phyloP scores from a whole-genome alignment of 2,113 vertebrate species.

The Podilymbus podiceps region DNA sequence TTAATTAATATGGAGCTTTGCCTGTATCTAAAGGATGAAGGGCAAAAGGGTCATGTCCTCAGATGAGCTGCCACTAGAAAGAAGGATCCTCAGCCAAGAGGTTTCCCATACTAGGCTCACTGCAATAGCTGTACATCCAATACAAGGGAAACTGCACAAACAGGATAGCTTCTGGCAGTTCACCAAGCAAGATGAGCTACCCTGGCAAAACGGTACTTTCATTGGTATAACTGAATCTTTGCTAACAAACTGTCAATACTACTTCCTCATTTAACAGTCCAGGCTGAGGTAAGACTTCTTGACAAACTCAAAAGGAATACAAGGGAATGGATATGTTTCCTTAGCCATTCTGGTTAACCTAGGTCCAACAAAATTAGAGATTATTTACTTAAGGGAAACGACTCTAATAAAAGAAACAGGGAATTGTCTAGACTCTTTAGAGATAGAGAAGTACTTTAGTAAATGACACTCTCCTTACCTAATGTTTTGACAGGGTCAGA shows the following conservation, averaged over 20 bases:
- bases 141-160: background rate
- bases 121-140: background rate
- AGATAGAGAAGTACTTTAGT: background rate
- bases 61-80: background rate
- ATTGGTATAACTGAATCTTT: background rate
- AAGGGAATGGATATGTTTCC: background rate
- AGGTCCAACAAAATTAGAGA: background rate
- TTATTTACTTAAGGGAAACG: background rate
- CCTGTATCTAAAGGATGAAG: background rate
- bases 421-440: background rate
- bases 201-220: background rate
- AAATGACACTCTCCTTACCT: slow-evolving; percentile 75
- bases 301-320: background rate
- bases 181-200: background rate
- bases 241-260: background rate
- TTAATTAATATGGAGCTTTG: background rate
- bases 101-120: background rate
- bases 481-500: slow-evolving; percentile 89
- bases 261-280: background rate
- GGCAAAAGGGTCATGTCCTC: background rate
- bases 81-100: background rate
- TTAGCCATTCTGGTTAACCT: background rate
- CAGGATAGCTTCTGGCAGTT: background rate
- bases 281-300: background rate
- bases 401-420: background rate